Percentiles rank a stretch among this genome's conserved stretches.
Conservation (phyloP, 2,113 vertebrate genomes). For the Agelaius phoeniceus region DNA sequence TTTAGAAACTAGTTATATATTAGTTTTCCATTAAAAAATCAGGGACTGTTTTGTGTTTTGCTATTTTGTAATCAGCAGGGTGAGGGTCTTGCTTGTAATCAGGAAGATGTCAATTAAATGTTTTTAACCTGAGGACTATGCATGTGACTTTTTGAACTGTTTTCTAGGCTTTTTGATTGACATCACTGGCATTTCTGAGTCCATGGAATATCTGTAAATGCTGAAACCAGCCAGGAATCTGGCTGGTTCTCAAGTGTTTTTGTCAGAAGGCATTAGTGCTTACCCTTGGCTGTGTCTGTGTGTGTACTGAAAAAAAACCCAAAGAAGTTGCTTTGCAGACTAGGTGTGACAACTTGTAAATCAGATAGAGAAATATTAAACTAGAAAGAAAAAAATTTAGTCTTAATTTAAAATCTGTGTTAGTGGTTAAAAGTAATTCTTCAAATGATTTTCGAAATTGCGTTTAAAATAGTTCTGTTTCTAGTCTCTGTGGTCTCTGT, state of each 20-base stretch:
- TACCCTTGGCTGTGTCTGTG: background rate
- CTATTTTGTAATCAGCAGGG: background rate
- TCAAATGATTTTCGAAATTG: background rate
- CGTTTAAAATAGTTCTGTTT: background rate
- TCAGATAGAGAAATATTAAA: background rate
- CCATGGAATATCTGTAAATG: background rate
- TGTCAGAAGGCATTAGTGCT: background rate
- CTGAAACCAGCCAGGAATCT: background rate
- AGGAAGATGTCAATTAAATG: background rate
- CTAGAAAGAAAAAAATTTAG: background rate
- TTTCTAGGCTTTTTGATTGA: background rate
- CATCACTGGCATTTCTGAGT: background rate
- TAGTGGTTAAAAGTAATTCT: background rate
- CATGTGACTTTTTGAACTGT: background rate
- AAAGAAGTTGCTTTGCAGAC: background rate
- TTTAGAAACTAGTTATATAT: background rate
- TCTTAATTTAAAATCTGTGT: background rate
- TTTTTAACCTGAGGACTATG: background rate
- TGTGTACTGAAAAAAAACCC: background rate
- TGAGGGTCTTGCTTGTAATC: background rate
- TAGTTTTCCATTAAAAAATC: background rate
- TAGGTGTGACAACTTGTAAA: background rate
- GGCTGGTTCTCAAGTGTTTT: background rate
- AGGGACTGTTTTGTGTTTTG: background rate
- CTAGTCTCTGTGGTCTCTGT: background rate